Evolutionary conservation across 2,797 vertebrate genomes (phyloP).

Genomic region (Leptatherina wallacei): DNA sequence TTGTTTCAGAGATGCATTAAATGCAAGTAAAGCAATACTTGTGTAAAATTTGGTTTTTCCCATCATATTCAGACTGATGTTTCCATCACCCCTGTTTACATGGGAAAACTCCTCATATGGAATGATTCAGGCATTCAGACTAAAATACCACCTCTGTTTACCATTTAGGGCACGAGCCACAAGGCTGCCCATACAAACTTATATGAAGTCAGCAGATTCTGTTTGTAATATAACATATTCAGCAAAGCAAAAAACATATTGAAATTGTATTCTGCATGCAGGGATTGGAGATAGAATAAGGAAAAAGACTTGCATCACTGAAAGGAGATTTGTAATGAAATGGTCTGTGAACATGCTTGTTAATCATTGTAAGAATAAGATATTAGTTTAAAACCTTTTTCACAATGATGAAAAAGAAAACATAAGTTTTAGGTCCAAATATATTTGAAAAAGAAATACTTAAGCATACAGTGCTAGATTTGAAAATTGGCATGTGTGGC

Average conservation of each 20-base stretch:
- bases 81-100: slow-evolving; percentile 48
- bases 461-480: slow-evolving; percentile 20
- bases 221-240: slow-evolving; percentile 78
- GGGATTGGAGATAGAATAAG: slow-evolving; percentile 30
- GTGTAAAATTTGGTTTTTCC: slow-evolving; percentile 60
- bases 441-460: slow-evolving; percentile 21
- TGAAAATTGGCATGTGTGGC: slow-evolving; percentile 23
- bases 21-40: slow-evolving; percentile 76
- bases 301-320: slow-evolving; percentile 31
- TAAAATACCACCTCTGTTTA: slow-evolving; percentile 53
- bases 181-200: slow-evolving; percentile 77
- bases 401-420: slow-evolving; percentile 13
- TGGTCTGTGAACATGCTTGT: slow-evolving; percentile 16
- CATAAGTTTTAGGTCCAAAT: slow-evolving; percentile 24
- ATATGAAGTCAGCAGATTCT: slow-evolving; percentile 80
- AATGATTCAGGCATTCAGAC: slow-evolving; percentile 56
- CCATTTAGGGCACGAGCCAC: slow-evolving; percentile 46
- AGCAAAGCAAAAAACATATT: slow-evolving; percentile 67
- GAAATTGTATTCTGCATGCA: slow-evolving; percentile 71
- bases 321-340: slow-evolving; percentile 4
- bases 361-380: slow-evolving; percentile 21
- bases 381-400: slow-evolving; percentile 19
- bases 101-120: slow-evolving; percentile 34
- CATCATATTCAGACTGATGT: slow-evolving; percentile 59
- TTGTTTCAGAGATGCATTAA: slow-evolving; percentile 52